phyloP scores from a whole-genome alignment of 2,797 vertebrate genomes.

The Gymnoscopelus microlampas region DNA sequence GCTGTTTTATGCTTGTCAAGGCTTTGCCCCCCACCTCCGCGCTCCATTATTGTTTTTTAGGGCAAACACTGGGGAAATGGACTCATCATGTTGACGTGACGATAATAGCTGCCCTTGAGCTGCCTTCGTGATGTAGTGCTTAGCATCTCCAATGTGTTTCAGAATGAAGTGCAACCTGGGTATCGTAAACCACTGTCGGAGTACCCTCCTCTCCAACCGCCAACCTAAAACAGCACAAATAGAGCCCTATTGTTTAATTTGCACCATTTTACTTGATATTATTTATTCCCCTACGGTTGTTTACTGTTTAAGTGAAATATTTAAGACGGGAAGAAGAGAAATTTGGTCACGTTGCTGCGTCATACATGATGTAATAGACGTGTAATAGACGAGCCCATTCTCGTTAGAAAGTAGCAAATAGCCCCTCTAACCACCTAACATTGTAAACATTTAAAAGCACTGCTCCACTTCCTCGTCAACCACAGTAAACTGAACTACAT shows the following conservation, averaged over 20 bases:
- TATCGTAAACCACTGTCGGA: constrained; percentile 62
- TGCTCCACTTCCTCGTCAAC: constrained; percentile 17
- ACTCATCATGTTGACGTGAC: constrained; percentile 74
- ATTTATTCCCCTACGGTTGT: too few relatives aligned
- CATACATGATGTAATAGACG: too few relatives aligned
- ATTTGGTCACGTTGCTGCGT: too few relatives aligned
- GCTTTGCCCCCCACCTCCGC: constrained; percentile 38
- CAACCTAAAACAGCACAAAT: constrained; percentile 24
- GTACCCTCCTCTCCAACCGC: constrained; percentile 12
- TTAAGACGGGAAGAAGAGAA: too few relatives aligned
- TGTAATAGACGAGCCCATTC: too few relatives aligned
- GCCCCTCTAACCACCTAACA: background rate
- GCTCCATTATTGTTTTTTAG: constrained; percentile 67
- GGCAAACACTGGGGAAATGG: constrained; percentile 70
- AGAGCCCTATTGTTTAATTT: background rate
- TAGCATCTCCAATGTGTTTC: constrained; percentile 65
- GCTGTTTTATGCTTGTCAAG: constrained; percentile 39
- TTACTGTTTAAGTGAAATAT: too few relatives aligned
- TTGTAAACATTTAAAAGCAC: constrained; percentile 22
- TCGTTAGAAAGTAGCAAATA: background rate
- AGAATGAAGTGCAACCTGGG: constrained; percentile 54
- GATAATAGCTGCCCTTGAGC: constrained; percentile 80
- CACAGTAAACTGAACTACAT: constrained; percentile 10
- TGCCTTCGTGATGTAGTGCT: constrained; percentile 71
- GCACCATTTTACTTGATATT: background rate